phyloP scores from a whole-genome alignment of 2,797 vertebrate species.

The Centroberyx gerrardi region DNA sequence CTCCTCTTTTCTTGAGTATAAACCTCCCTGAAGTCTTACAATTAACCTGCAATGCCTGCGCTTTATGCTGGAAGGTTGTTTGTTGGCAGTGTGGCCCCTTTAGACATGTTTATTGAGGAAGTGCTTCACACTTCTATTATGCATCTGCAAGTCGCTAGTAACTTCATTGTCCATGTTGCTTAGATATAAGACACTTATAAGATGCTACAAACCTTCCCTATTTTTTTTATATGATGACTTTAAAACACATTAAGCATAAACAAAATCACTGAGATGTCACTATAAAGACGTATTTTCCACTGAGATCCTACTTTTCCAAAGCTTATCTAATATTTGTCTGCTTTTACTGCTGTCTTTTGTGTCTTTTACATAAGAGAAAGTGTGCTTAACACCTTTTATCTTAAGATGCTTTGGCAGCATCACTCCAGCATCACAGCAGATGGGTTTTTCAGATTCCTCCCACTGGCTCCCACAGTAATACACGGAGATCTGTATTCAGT shows the following conservation, averaged over 20 bases:
- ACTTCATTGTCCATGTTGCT: constrained; percentile 41
- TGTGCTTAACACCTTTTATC: constrained; percentile 67
- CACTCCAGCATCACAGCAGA: constrained; percentile 69
- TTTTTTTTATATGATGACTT: constrained; percentile 34
- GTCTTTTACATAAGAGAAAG: constrained; percentile 52
- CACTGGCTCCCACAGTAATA: constrained; percentile 40
- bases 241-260: constrained; percentile 27
- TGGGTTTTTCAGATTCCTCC: constrained; percentile 59
- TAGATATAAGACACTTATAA: constrained; percentile 26
- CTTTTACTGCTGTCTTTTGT: constrained; percentile 27
- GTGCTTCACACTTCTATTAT: constrained; percentile 54
- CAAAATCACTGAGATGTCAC: neutral
- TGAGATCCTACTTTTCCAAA: constrained; percentile 32
- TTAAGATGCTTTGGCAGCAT: constrained; percentile 57
- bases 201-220: constrained; percentile 27
- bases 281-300: constrained; percentile 16
- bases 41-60: constrained; percentile 57
- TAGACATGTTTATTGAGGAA: constrained; percentile 62
- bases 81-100: constrained; percentile 40
- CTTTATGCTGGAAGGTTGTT: constrained; percentile 32
- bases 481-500: constrained; percentile 54
- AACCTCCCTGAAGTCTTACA: constrained; percentile 38
- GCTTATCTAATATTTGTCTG: constrained; percentile 41
- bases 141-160: constrained; percentile 40
- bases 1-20: constrained; percentile 21